Conservation (phyloP, 2,113 vertebrate genomes). For the Tympanuchus pallidicinctus region DNA sequence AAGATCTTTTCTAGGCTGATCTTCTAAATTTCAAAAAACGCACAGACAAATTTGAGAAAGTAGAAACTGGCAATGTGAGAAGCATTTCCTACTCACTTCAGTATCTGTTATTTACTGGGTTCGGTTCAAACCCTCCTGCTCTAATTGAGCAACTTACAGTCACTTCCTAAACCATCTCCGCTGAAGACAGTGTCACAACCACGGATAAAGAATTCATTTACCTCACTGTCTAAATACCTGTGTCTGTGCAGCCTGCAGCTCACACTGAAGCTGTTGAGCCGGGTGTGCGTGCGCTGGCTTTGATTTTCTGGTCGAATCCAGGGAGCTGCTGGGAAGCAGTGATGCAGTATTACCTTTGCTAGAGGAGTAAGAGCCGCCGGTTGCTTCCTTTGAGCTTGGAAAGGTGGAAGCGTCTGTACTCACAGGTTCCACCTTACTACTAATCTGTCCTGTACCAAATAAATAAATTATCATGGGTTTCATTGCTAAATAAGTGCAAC, state of each 20-base stretch:
- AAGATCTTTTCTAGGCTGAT: constrained; percentile 27
- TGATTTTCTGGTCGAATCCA: constrained; percentile 10
- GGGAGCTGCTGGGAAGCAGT: constrained; percentile 46
- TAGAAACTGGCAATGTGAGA: background rate
- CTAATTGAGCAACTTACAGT: background rate
- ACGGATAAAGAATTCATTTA: background rate
- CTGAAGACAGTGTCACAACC: background rate
- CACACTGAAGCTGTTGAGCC: background rate
- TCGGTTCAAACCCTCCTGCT: background rate
- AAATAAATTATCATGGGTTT: background rate
- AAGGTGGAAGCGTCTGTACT: background rate
- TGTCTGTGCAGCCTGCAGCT: background rate
- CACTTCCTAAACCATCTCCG: background rate
- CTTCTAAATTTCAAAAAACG: background rate
- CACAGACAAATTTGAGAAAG: background rate
- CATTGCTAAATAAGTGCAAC: background rate
- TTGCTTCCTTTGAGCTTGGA: background rate
- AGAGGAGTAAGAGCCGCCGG: background rate
- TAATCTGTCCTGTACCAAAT: background rate
- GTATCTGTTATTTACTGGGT: background rate
- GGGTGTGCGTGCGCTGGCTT: background rate
- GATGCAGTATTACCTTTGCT: background rate
- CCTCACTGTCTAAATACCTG: constrained; percentile 39
- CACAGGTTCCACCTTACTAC: background rate
- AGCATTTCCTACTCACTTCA: background rate